phyloP scores from a whole-genome alignment of 2,888 invertebrate species.

The Macaria liturata region DNA sequence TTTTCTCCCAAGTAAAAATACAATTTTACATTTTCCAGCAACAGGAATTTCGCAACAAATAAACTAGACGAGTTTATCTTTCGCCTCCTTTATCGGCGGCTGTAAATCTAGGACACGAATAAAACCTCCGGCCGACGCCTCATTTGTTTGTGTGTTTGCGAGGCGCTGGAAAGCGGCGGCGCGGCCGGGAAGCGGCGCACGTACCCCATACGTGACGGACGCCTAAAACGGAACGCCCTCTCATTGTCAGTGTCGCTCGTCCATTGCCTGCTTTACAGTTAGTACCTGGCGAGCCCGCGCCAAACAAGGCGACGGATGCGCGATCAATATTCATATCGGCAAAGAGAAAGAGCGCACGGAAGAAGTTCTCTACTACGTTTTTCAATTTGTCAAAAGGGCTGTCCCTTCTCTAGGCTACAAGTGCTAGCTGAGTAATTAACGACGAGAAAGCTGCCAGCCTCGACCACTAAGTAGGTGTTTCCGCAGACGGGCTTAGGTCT shows the following conservation, averaged over 20 bases:
- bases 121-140: slow-evolving; percentile 43
- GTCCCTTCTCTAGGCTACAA: slow-evolving; percentile 9
- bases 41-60: slow-evolving; percentile 5
- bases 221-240: slow-evolving; percentile 63
- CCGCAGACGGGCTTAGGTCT: slow-evolving; percentile 50
- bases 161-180: slow-evolving; percentile 69
- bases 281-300: slow-evolving; percentile 60
- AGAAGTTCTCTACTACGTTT: slow-evolving; percentile 13
- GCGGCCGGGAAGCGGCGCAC: slow-evolving; percentile 55
- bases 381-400: slow-evolving; percentile 10
- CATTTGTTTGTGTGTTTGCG: slow-evolving; percentile 53
- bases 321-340: slow-evolving; percentile 68
- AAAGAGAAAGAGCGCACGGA: slow-evolving; percentile 53
- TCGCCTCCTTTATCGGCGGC: slow-evolving; percentile 8
- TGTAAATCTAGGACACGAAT: slow-evolving; percentile 40
- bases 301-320: slow-evolving; percentile 62
- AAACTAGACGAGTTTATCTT: slow-evolving; percentile 24
- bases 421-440: slow-evolving; percentile 49
- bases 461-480: slow-evolving; percentile 56
- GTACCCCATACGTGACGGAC: slow-evolving; percentile 68
- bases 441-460: slow-evolving; percentile 54
- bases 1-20: not conserved
- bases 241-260: slow-evolving; percentile 76
- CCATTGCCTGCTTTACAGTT: slow-evolving; percentile 77
- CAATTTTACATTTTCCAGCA: too few relatives aligned